Percentiles rank a stretch among this genome's conserved stretches.
phyloP scores from a whole-genome alignment of 2,113 vertebrate genomes.

The Chaetops frenatus region DNA sequence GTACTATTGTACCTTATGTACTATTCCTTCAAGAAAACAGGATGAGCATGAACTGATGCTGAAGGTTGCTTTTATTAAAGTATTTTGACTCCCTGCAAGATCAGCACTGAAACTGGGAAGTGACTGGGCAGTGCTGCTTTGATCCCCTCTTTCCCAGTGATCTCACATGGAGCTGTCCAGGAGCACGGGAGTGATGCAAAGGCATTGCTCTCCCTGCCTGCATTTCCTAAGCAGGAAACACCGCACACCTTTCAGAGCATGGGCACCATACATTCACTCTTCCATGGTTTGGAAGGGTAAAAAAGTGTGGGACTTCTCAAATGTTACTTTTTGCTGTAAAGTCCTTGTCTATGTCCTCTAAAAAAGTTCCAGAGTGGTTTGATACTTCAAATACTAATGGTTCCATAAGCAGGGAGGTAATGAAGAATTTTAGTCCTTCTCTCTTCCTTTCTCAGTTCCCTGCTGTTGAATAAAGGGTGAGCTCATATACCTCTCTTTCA shows the following conservation, averaged over 20 bases:
- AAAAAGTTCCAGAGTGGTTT: not conserved
- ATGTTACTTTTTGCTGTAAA: not conserved
- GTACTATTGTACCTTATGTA: not conserved
- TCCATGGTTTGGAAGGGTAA: not conserved
- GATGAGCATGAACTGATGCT: not conserved
- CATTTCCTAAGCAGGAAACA: not conserved
- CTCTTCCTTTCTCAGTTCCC: not conserved
- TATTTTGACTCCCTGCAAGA: not conserved
- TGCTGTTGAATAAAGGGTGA: not conserved
- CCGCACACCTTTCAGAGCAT: fast-evolving
- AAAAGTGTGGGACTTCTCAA: not conserved
- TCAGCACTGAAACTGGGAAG: not conserved
- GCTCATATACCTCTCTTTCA: not conserved
- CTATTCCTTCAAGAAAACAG: not conserved
- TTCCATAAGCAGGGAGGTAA: not conserved
- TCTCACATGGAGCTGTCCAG: not conserved
- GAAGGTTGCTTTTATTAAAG: not conserved
- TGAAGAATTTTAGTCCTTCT: not conserved
- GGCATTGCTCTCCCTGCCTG: fast-evolving
- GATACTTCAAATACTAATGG: not conserved
- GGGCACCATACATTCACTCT: not conserved
- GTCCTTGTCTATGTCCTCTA: not conserved
- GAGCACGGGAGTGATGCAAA: not conserved
- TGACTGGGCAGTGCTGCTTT: not conserved
- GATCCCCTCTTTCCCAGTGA: not conserved